Conservation (phyloP, 2,113 vertebrate genomes). For the Phylloscopus trochilus region DNA sequence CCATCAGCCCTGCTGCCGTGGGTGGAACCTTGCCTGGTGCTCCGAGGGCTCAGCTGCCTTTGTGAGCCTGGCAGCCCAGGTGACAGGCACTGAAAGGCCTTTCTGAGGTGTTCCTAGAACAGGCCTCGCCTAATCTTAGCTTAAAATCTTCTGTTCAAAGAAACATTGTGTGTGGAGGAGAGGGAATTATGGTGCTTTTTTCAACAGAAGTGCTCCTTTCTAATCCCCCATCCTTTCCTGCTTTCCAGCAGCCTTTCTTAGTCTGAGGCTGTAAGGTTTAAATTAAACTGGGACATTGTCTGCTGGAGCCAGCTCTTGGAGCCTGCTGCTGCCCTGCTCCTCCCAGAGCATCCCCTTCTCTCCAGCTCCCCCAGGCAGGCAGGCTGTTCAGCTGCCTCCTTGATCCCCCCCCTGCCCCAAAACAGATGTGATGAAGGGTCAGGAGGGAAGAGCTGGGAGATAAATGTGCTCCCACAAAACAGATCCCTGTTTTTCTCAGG, state of each 20-base stretch:
- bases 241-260: neutral
- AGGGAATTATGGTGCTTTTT: constrained; percentile 40
- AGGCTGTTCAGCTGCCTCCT: neutral
- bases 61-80: neutral
- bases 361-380: neutral
- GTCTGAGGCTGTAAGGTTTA: constrained; percentile 28
- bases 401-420: neutral
- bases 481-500: neutral
- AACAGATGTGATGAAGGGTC: neutral
- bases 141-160: constrained; percentile 39
- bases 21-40: neutral
- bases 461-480: neutral
- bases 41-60: neutral
- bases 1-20: neutral
- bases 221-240: constrained; percentile 7
- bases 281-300: constrained; percentile 27
- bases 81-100: constrained; percentile 38
- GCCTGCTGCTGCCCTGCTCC: constrained; percentile 2
- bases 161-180: constrained; percentile 15
- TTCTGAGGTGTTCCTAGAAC: neutral
- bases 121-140: constrained; percentile 14
- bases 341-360: neutral
- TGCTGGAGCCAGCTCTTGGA: neutral
- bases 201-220: neutral
- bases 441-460: neutral